Base-by-base conservation (phyloP, 2,797 vertebrate species). In the Rhadinocentrus ornatus region DNA sequence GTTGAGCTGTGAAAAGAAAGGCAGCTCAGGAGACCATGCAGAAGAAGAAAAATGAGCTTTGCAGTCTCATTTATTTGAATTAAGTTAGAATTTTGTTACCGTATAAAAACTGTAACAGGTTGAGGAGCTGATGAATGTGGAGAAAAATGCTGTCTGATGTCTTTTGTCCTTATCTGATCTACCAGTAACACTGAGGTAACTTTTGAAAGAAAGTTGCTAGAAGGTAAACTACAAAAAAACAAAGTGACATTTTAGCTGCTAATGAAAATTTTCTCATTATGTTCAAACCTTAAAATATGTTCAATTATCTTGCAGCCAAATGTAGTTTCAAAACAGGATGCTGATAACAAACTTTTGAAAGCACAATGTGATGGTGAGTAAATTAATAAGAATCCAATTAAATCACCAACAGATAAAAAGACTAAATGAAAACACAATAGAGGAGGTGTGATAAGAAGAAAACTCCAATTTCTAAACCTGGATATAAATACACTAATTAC, bases 51-150 rank as follows among this genome's bases (percentile, higher is more conserved):
- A 77, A 85, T 77, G 66, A 60, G 35, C 56, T 61, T 27, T 34
- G 69, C 46, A 27, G 69, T 62, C 27, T 71, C 80, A 86, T 91
- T 86, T 84, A 75, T 89, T 84, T 81, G 62, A 15, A 58, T 80
- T 71, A 71, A 55, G 61, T 26, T 53, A 32, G 26, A 79, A 59
- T 62, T 78, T 66, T 59, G 35, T 46, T 35, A 61, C 29, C 20
- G 13, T 29, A 58, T 69, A 76, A 66, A 39, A 13, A 26, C 32
- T 66, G 66, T 24, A 73, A 81, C 73, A 78, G 71, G 73, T 79
- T 71, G 71, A 69, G 44, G 63, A 75, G 71, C 31, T 79, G 70
- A 78, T 71, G 29, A 48, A 77, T 66, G 64, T 1, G 18, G 53
- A 71, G 53, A 16, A 72, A 80, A 62, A 53, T 55, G 20, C 16